These are phyloP conservation scores for Rutpela maculata DNA, from an alignment of 2,888 invertebrate species.

Conservation along the genomic window DNA sequence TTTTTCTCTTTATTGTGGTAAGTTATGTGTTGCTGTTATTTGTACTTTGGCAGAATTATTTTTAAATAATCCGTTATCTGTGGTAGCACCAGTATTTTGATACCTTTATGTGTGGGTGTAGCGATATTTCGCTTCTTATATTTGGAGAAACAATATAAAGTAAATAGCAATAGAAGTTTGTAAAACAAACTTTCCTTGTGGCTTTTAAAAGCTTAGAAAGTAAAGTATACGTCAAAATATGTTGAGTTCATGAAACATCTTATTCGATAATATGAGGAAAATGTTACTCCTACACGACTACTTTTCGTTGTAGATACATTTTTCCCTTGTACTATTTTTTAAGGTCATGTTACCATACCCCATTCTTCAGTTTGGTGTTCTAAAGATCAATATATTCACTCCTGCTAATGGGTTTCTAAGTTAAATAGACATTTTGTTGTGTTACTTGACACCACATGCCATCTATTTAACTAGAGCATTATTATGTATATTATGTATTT, in stretches of 20 bases:
- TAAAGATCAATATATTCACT: background rate
- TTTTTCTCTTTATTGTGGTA: background rate
- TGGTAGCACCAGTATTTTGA: too few relatives aligned
- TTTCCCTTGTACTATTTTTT: background rate
- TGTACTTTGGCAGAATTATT: background rate
- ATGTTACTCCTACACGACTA: background rate
- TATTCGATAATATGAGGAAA: background rate
- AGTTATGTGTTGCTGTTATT: background rate
- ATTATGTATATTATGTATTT: background rate
- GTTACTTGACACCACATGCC: background rate
- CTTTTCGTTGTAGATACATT: conserved; percentile 14
- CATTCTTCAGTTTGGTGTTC: background rate
- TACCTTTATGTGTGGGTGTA: too few relatives aligned
- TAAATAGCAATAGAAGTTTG: background rate
- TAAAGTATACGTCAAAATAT: background rate
- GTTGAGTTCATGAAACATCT: background rate
- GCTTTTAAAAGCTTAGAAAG: background rate
- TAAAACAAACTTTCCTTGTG: background rate
- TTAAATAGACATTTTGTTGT: background rate
- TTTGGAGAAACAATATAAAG: background rate
- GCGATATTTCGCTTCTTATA: background rate
- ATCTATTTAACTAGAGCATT: background rate
- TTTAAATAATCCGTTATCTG: background rate
- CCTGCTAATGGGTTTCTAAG: background rate
- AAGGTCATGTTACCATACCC: background rate